Evolutionary conservation across 2,888 invertebrate genomes (phyloP), one percentile per base, ranked within the genome.

Genomic region (Sphinx pinastri): DNA sequence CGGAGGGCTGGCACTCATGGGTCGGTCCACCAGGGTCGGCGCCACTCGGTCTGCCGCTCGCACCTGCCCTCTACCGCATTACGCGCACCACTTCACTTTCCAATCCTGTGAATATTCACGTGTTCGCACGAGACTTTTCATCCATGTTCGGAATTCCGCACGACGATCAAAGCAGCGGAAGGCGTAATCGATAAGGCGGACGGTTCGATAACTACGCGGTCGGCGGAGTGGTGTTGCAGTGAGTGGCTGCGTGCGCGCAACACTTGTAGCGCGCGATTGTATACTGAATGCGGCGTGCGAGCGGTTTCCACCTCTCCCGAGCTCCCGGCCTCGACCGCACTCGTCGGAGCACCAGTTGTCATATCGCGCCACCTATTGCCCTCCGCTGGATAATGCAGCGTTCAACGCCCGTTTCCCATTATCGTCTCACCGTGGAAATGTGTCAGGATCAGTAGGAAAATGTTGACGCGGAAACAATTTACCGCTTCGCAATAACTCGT

Each of bases 221-320:
- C 55, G 55, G 55, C 55, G 19, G 19, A 79, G 78, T 81, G 82
- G 78, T 77, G 79, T 77, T 83, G 87, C 85, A 82, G 85, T 85
- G 87, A 87, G 81, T 81, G 85, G 82, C 77, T 81, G 90, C 91
- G 92, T 85, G 88, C 93, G 93, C 92, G 92, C 93, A 89, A 83
- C 89, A 88, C 88, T 88, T 83, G 85, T 84, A 88, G 85, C 92
- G 93, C 87, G 90, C 92, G 91, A 88, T 86, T 88, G 87, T 88
- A 87, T 76, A 93, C 93, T 94, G 93, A 92, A 79, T 85, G 84
- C 83, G 87, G 81, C 82, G 81, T 81, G 86, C 86, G 86, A 84
- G 80, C 87, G 88, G 84, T 84, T 86, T 83, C 87, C 89, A 86
- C 87, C 88, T 84, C 88, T 91, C 92, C 90, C 84, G 86, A 80